phyloP scores from a whole-genome alignment of 1,140 invertebrate genomes.

The Cotesia typhae region DNA sequence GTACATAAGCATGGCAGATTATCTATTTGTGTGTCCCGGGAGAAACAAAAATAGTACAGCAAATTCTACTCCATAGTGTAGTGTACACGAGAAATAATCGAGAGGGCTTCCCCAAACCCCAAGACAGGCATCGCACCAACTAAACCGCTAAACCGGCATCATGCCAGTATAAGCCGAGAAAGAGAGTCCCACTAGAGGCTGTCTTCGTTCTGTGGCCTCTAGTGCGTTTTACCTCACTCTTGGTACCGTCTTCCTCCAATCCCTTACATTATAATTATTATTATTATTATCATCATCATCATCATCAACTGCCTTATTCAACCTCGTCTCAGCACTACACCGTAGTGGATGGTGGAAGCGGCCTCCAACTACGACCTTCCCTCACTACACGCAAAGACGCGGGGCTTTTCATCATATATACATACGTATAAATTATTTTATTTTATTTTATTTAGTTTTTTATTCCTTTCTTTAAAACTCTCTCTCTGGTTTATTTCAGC shows the following conservation, averaged over 20 bases:
- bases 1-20: slow-evolving; percentile 18
- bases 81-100: slow-evolving; percentile 29
- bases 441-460: background rate
- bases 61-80: background rate
- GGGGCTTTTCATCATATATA: background rate
- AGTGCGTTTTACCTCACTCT: too few relatives aligned
- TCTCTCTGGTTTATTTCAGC: background rate
- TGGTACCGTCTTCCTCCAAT: too few relatives aligned
- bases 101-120: slow-evolving; percentile 49
- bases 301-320: slow-evolving; percentile 1
- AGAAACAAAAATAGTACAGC: slow-evolving; percentile 44
- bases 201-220: too few relatives aligned
- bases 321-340: slow-evolving; percentile 27
- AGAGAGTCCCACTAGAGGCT: too few relatives aligned
- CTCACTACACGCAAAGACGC: slow-evolving; percentile 7
- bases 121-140: slow-evolving; percentile 30
- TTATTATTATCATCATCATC: background rate
- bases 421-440: background rate
- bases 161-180: too few relatives aligned
- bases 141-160: slow-evolving; percentile 14
- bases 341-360: background rate
- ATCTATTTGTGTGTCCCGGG: slow-evolving; percentile 46
- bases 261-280: background rate
- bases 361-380: slow-evolving; percentile 37
- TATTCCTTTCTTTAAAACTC: background rate